Evolutionary conservation across 1,140 invertebrate species (phyloP).

Genomic region (Drosophila nigromelanica): DNA sequence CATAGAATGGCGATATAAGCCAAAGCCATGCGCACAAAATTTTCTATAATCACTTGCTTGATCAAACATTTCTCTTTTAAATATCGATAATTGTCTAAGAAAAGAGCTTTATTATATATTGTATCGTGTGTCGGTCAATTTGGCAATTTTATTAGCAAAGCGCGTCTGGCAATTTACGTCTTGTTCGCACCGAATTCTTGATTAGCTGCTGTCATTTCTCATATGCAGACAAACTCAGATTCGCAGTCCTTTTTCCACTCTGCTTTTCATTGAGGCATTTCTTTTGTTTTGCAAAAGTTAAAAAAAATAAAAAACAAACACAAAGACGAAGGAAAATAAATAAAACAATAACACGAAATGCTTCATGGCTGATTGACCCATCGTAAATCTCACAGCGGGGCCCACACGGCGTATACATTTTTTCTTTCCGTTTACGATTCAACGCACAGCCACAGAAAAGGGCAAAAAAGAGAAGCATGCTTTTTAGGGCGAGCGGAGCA

Average conservation of each 20-base stretch:
- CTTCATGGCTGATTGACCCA: constrained; percentile 63
- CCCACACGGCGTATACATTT: constrained; percentile 51
- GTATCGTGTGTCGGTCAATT: background rate
- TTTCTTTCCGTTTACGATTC: constrained; percentile 26
- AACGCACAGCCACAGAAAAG: constrained; percentile 19
- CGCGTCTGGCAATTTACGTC: constrained; percentile 2
- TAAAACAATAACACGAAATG: constrained; percentile 68
- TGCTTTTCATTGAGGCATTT: constrained; percentile 2
- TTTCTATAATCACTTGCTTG: too few species aligned
- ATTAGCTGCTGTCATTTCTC: constrained; percentile 64
- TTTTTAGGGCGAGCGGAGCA: constrained; percentile 31
- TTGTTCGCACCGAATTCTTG: constrained; percentile 53
- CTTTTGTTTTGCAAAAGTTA: constrained; percentile 17
- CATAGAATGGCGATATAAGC: too few species aligned
- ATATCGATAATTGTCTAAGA: background rate
- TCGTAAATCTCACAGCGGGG: constrained; percentile 71
- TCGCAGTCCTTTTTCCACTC: background rate
- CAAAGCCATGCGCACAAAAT: too few species aligned
- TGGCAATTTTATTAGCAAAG: constrained; percentile 5
- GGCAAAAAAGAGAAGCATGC: constrained; percentile 50
- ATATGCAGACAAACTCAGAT: constrained; percentile 10
- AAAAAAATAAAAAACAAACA: constrained; percentile 1
- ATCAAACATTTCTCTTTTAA: background rate
- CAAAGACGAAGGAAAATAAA: constrained; percentile 5
- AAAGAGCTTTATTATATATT: background rate